Percentiles rank a stretch among this genome's conserved stretches.
Evolutionary conservation across 2,113 vertebrate genomes (phyloP).

Genomic region (Grammomys dolichurus): DNA sequence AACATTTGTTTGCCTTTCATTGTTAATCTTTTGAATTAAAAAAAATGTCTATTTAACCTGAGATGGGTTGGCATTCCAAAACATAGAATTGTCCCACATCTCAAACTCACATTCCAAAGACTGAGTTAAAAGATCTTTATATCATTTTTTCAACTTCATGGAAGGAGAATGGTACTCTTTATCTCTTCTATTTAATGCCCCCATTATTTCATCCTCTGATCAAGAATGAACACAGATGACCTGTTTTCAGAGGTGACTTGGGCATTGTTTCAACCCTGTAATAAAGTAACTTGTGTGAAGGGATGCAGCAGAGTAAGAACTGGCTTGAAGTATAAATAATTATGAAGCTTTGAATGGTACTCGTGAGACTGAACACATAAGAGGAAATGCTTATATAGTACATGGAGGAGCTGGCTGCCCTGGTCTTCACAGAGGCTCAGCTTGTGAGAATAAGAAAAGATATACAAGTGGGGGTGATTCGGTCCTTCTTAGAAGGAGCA

Average conservation of each 20-base stretch:
- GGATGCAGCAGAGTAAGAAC: neutral
- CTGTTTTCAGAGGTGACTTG: neutral
- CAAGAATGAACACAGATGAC: neutral
- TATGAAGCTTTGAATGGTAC: neutral
- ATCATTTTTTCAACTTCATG: neutral
- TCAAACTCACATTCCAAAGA: neutral
- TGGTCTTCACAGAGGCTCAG: neutral
- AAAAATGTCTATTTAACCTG: too few relatives aligned
- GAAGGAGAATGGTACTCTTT: neutral
- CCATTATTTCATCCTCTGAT: neutral
- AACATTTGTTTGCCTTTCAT: neutral
- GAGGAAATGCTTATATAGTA: neutral
- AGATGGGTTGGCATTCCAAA: neutral
- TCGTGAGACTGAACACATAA: neutral
- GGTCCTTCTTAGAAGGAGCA: too few relatives aligned
- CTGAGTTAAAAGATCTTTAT: neutral
- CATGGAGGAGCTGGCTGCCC: neutral
- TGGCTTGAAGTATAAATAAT: neutral
- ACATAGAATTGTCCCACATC: neutral
- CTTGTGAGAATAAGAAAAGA: neutral
- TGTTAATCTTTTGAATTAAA: neutral
- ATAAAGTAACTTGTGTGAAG: neutral
- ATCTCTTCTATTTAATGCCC: neutral
- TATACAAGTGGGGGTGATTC: too few relatives aligned
- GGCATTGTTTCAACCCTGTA: neutral